A percentile compares a stretch with the other conserved stretches of the same genome.
Evolutionary conservation across 2,797 vertebrate genomes (phyloP).

Genomic region (Oryzias sinensis): DNA sequence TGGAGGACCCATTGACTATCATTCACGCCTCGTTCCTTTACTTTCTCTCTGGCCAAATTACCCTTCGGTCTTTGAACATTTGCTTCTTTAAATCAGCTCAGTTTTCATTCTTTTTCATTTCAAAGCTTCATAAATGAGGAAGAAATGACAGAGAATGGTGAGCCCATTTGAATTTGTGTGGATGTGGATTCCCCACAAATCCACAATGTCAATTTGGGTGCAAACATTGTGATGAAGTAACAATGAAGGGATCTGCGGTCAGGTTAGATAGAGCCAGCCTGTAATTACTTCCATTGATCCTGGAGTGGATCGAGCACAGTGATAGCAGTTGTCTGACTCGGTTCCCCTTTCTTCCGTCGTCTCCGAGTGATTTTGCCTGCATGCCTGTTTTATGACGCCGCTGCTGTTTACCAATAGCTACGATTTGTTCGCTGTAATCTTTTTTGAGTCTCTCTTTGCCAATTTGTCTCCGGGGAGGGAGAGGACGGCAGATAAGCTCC

Average conservation of each 20-base stretch:
- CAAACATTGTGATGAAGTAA: constrained; percentile 48
- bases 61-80: constrained; percentile 23
- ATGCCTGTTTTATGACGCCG: constrained; percentile 1
- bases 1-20: constrained; percentile 45
- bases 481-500: constrained; percentile 31
- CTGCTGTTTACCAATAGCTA: constrained; percentile 7
- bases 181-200: constrained; percentile 12
- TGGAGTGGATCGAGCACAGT: constrained; percentile 28
- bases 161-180: constrained; percentile 42
- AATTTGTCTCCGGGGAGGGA: constrained; percentile 22
- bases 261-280: constrained; percentile 36
- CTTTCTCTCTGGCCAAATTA: constrained; percentile 30
- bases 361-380: constrained; percentile 20
- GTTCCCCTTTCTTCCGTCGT: constrained; percentile 31
- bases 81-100: constrained; percentile 36
- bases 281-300: constrained; percentile 65
- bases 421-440: constrained; percentile 45
- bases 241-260: constrained; percentile 33
- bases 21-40: constrained; percentile 39
- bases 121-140: constrained; percentile 37
- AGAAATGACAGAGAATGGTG: constrained; percentile 43
- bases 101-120: constrained; percentile 30
- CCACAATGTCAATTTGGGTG: constrained; percentile 9
- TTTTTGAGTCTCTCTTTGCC: constrained; percentile 41
- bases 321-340: constrained; percentile 36